These are phyloP conservation scores for Mantis religiosa DNA, from an alignment of 2,888 invertebrate genomes.

Conservation along the genomic window DNA sequence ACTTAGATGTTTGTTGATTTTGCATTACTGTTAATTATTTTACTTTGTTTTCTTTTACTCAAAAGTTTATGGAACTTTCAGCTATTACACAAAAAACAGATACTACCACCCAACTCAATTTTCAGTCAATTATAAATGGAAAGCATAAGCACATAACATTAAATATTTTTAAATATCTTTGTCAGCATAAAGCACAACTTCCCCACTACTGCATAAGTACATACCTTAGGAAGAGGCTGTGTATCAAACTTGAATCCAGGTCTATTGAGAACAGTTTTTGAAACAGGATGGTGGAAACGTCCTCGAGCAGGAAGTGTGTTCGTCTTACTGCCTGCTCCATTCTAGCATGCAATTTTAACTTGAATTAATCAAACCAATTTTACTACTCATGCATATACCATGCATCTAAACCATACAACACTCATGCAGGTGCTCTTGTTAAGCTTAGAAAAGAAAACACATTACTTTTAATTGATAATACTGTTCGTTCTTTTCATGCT, in stretches of 20 bases:
- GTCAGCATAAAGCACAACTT: not conserved
- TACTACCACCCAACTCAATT: not conserved
- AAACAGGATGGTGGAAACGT: not conserved
- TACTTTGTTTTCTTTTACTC: not conserved
- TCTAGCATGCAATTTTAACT: conserved; percentile 12
- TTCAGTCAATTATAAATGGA: not conserved
- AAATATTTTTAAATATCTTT: not conserved
- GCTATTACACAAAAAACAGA: not conserved
- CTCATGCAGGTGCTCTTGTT: not conserved
- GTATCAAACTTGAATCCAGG: conserved; percentile 6
- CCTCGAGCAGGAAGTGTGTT: not conserved
- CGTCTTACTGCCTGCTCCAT: conserved; percentile 4
- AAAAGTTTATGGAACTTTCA: not conserved
- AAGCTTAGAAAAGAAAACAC: not conserved
- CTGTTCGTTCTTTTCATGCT: too few relatives aligned
- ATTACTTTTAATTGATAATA: too few relatives aligned
- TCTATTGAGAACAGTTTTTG: conserved; percentile 6
- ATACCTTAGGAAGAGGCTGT: not conserved
- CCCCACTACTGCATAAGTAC: not conserved
- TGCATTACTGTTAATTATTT: not conserved
- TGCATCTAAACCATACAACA: not conserved
- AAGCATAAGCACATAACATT: not conserved
- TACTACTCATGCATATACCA: not conserved
- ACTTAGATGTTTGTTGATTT: not conserved
- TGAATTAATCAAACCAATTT: not conserved